Evolutionary conservation across 2,797 vertebrate species (phyloP).

Genomic region (Protonibea diacanthus): DNA sequence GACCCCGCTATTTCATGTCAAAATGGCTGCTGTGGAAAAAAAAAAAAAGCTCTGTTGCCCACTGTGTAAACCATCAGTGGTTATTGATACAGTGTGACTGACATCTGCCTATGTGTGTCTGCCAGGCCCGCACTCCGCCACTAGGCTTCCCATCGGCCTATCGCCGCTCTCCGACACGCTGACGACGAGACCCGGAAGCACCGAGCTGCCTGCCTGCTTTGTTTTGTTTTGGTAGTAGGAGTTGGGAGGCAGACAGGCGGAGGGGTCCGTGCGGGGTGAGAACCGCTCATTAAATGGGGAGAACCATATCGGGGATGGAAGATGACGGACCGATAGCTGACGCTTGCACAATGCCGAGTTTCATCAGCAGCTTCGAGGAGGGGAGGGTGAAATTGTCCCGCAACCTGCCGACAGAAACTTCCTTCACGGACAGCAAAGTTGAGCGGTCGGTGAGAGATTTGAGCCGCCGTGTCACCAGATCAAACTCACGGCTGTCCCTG

Average conservation of each 20-base stretch:
- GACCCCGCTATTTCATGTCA: too few species aligned
- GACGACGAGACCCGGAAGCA: slow-evolving; percentile 83
- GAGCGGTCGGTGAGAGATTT: slow-evolving; percentile 72
- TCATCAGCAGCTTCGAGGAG: slow-evolving; percentile 77
- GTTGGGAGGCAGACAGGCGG: slow-evolving; percentile 48
- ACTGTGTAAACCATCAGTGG: neutral
- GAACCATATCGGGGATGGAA: slow-evolving; percentile 81
- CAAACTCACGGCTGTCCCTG: slow-evolving; percentile 57
- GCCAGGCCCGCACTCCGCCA: slow-evolving; percentile 20
- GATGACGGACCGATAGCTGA: slow-evolving; percentile 76
- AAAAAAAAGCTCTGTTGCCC: too few species aligned
- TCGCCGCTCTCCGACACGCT: slow-evolving; percentile 47
- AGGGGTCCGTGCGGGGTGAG: slow-evolving; percentile 29
- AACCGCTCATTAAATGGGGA: slow-evolving; percentile 71
- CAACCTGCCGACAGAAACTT: slow-evolving; percentile 69
- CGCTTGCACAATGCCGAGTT: slow-evolving; percentile 79
- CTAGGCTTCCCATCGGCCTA: slow-evolving; percentile 60
- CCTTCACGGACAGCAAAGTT: slow-evolving; percentile 71
- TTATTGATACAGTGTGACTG: neutral
- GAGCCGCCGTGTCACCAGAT: slow-evolving; percentile 60
- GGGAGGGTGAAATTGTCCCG: slow-evolving; percentile 70
- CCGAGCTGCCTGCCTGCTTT: slow-evolving; percentile 61
- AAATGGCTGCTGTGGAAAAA: too few species aligned
- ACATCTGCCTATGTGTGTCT: neutral
- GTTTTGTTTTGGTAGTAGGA: slow-evolving; percentile 83